These are phyloP conservation scores for Synchiropus splendidus DNA, from an alignment of 2,113 vertebrate genomes.

Conservation along the genomic window DNA sequence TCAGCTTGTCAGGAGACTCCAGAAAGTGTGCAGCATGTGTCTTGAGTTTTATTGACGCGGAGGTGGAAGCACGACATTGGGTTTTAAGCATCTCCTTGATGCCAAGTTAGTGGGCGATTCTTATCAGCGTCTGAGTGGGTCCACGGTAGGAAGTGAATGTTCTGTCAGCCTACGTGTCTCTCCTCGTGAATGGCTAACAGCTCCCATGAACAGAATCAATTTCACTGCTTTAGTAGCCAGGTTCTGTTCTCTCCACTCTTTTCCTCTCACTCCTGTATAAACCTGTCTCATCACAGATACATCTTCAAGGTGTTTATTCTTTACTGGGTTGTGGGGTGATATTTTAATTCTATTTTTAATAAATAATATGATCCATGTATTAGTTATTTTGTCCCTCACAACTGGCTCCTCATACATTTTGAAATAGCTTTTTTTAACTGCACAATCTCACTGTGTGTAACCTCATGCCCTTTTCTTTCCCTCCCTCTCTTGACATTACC, in stretches of 20 bases:
- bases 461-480: slow-evolving; percentile 5
- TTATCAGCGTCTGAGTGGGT: slow-evolving; percentile 9
- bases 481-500: background rate
- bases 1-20: slow-evolving; percentile 5
- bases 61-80: slow-evolving; percentile 11
- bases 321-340: too few relatives aligned
- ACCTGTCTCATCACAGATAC: too few relatives aligned
- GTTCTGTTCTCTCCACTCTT: slow-evolving; percentile 10
- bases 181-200: slow-evolving; percentile 33
- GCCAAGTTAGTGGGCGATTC: slow-evolving; percentile 9
- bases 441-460: too few relatives aligned
- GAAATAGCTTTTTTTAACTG: too few relatives aligned
- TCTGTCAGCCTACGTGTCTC: slow-evolving; percentile 17
- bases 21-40: slow-evolving; percentile 4
- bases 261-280: too few relatives aligned
- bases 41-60: slow-evolving; percentile 5
- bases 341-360: too few relatives aligned
- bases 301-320: too few relatives aligned
- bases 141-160: slow-evolving; percentile 18
- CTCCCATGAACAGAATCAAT: slow-evolving; percentile 39
- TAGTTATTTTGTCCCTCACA: too few relatives aligned
- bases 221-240: slow-evolving; percentile 25
- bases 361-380: too few relatives aligned
- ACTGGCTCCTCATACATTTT: too few relatives aligned
- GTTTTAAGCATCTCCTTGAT: slow-evolving; percentile 4